Percentiles rank a stretch among this genome's conserved stretches.
These are phyloP conservation scores for Papilio demoleus DNA, from an alignment of 2,888 invertebrate genomes.

Conservation along the genomic window DNA sequence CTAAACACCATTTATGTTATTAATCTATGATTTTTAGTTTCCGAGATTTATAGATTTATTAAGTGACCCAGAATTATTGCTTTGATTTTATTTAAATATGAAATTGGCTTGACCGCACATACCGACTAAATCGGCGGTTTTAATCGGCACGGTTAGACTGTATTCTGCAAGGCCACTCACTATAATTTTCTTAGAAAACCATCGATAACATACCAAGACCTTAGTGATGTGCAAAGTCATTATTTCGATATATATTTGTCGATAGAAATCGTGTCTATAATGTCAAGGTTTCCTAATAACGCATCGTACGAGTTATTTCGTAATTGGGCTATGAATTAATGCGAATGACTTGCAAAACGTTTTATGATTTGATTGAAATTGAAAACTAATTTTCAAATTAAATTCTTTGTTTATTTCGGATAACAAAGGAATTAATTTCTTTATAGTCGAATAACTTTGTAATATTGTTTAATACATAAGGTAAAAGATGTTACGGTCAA, in stretches of 20 bases:
- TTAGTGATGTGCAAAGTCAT: background rate
- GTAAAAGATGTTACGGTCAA: too few relatives aligned
- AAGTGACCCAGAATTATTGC: too few relatives aligned
- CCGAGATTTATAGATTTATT: too few relatives aligned
- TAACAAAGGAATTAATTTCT: background rate
- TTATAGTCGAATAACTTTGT: background rate
- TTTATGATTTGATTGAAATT: background rate
- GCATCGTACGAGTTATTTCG: constrained; percentile 3
- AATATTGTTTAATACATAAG: too few relatives aligned
- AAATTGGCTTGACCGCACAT: too few relatives aligned
- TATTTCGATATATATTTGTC: constrained; percentile 33
- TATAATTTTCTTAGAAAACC: background rate
- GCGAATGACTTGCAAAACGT: constrained; percentile 6
- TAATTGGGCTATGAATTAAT: background rate
- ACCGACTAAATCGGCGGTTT: too few relatives aligned
- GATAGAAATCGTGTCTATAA: constrained; percentile 26
- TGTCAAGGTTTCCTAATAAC: constrained; percentile 34
- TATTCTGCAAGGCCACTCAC: too few relatives aligned
- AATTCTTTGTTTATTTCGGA: background rate
- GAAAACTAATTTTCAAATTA: constrained; percentile 6
- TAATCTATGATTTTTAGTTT: too few relatives aligned
- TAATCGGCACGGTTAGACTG: too few relatives aligned
- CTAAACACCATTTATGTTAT: too few relatives aligned
- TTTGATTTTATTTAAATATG: too few relatives aligned
- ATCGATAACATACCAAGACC: background rate